Evolutionary conservation across 2,113 vertebrate genomes (phyloP).

Genomic region (Athene cunicularia): DNA sequence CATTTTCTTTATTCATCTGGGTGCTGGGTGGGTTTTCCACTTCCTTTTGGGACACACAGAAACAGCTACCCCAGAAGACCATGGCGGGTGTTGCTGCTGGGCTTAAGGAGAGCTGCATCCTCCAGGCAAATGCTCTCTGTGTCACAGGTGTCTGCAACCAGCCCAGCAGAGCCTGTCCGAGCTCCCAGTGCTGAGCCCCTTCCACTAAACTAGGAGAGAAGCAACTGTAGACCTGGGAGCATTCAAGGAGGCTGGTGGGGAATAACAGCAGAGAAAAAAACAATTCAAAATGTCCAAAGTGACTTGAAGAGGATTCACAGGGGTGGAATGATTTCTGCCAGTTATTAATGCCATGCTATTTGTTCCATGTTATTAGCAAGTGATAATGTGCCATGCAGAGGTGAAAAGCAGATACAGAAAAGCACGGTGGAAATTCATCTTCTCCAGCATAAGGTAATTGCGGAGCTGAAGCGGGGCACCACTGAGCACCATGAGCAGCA

Average conservation of each 20-base stretch:
- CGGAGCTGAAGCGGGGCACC: background rate
- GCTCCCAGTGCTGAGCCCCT: background rate
- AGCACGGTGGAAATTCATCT: background rate
- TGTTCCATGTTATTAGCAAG: conserved; percentile 13
- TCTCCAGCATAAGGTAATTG: background rate
- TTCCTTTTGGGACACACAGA: background rate
- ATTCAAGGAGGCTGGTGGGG: background rate
- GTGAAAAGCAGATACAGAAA: conserved; percentile 12
- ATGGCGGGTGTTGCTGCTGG: background rate
- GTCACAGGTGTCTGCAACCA: background rate
- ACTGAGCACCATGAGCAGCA: background rate
- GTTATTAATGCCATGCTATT: conserved; percentile 1
- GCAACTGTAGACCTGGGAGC: background rate
- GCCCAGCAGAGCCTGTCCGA: background rate
- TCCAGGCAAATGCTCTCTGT: background rate
- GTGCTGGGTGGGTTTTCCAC: background rate
- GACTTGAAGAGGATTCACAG: background rate
- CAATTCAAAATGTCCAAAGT: background rate
- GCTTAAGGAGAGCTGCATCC: background rate
- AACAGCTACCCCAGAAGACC: too few species aligned
- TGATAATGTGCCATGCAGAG: conserved; percentile 2
- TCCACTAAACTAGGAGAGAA: background rate
- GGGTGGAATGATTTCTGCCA: background rate
- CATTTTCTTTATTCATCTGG: background rate
- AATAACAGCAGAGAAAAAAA: background rate